Conservation (phyloP, 2,888 invertebrate species). For the Cheilosia soror region DNA sequence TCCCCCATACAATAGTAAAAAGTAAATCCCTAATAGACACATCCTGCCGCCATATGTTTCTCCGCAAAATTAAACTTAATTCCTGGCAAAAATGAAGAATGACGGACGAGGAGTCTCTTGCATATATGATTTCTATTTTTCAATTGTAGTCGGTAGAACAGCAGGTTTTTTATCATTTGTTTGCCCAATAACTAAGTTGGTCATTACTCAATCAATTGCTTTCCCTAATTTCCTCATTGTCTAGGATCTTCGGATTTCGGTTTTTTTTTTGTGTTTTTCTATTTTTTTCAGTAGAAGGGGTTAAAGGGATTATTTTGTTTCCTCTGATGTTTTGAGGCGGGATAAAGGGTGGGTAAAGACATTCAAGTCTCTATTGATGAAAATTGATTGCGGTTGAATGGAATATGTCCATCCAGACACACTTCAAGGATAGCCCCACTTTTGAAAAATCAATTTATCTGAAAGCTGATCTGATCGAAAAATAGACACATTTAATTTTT, state of each 20-base stretch:
- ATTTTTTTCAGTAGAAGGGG: constrained; percentile 19
- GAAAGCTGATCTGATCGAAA: constrained; percentile 41
- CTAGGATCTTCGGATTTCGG: constrained; percentile 45
- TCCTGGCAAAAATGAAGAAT: constrained; percentile 30
- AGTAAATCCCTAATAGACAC: constrained; percentile 75
- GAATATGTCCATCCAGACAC: constrained; percentile 31
- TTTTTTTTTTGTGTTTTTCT: neutral
- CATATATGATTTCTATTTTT: constrained; percentile 43
- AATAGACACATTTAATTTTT: constrained; percentile 52
- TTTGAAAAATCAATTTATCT: constrained; percentile 54
- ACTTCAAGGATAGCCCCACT: constrained; percentile 39
- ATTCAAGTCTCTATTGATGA: constrained; percentile 63
- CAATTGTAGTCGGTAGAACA: neutral
- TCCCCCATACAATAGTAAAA: constrained; percentile 51
- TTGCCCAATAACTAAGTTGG: constrained; percentile 38
- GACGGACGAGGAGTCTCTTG: constrained; percentile 41
- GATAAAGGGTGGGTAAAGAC: constrained; percentile 27
- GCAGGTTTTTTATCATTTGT: constrained; percentile 36
- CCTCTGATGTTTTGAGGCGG: constrained; percentile 6
- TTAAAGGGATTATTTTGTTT: constrained; percentile 38
- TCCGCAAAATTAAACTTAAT: constrained; percentile 82
- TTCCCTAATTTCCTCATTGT: constrained; percentile 66
- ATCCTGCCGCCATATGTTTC: constrained; percentile 77
- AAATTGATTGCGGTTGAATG: constrained; percentile 70
- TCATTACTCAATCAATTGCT: constrained; percentile 61